phyloP scores from a whole-genome alignment of 92 coral and sea anemone species.

The Hydrozoanthus gracilis region DNA sequence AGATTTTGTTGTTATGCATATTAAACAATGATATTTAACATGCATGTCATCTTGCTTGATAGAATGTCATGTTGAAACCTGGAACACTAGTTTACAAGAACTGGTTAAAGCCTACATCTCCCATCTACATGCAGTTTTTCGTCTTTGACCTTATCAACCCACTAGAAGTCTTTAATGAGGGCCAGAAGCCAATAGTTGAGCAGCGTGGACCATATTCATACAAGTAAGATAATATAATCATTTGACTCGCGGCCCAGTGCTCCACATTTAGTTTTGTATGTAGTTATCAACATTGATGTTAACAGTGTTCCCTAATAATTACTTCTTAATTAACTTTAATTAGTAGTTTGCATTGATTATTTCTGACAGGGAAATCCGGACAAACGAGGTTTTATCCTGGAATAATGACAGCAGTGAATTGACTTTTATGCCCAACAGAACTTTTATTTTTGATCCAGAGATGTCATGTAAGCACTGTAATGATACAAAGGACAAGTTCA shows the following conservation, averaged over 20 bases:
- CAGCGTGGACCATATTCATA: constrained; percentile 39
- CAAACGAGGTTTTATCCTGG: constrained; percentile 71
- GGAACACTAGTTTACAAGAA: constrained; percentile 46
- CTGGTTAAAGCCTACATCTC: constrained; percentile 38
- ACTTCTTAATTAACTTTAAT: too few species aligned
- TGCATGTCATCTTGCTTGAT: not conserved
- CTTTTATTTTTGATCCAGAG: constrained; percentile 83
- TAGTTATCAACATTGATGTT: too few species aligned
- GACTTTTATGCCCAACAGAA: constrained; percentile 83
- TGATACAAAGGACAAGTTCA: constrained; percentile 69
- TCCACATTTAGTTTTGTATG: not conserved
- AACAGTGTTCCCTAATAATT: too few species aligned
- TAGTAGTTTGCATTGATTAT: too few species aligned
- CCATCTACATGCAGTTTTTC: constrained; percentile 46
- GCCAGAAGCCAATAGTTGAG: constrained; percentile 20
- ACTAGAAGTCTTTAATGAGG: constrained; percentile 31
- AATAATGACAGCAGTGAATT: constrained; percentile 66
- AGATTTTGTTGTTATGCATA: too few species aligned
- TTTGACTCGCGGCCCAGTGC: too few species aligned
- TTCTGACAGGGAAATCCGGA: constrained; percentile 72
- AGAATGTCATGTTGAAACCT: constrained; percentile 34
- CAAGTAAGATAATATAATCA: constrained; percentile 2
- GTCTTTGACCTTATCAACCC: constrained; percentile 29
- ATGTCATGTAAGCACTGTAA: constrained; percentile 83
- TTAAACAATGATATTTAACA: too few species aligned